Conservation (phyloP, 1,140 invertebrate genomes). For the Rhizoglyphus robini region DNA sequence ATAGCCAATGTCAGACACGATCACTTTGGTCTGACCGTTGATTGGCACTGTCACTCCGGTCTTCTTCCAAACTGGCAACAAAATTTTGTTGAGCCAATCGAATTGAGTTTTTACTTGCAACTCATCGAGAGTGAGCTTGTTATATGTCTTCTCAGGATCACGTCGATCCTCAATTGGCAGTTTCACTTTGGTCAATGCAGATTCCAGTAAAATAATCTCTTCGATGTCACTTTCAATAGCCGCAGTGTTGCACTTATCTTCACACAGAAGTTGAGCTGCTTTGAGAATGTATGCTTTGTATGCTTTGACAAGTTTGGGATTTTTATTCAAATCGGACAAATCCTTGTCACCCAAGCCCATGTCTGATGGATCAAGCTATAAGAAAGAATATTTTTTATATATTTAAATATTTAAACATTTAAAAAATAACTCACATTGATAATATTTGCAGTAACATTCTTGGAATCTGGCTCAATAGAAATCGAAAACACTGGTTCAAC, state of each 20-base stretch:
- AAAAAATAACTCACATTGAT: neutral
- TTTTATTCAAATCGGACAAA: neutral
- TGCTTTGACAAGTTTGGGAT: constrained; percentile 29
- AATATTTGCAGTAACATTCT: neutral
- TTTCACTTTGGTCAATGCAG: constrained; percentile 28
- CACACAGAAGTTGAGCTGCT: neutral
- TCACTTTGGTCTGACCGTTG: constrained; percentile 28
- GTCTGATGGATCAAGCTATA: constrained; percentile 4
- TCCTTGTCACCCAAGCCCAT: constrained; percentile 12
- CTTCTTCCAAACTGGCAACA: neutral
- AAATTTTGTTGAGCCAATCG: constrained; percentile 15
- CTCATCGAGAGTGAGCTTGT: constrained; percentile 33
- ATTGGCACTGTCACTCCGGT: constrained; percentile 26
- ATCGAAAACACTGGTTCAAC: neutral
- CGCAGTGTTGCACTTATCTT: neutral
- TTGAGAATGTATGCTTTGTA: constrained; percentile 41
- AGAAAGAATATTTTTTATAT: neutral
- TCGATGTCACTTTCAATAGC: constrained; percentile 14
- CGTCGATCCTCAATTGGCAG: constrained; percentile 24
- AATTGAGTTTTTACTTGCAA: constrained; percentile 21
- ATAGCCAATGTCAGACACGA: constrained; percentile 32
- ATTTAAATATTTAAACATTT: neutral
- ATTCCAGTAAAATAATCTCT: constrained; percentile 15
- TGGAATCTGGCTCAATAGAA: neutral
- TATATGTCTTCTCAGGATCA: constrained; percentile 28